Evolutionary conservation across 2,797 vertebrate species (phyloP), one percentile per base, ranked within the genome.

Genomic region (Leucoraja ocellata): DNA sequence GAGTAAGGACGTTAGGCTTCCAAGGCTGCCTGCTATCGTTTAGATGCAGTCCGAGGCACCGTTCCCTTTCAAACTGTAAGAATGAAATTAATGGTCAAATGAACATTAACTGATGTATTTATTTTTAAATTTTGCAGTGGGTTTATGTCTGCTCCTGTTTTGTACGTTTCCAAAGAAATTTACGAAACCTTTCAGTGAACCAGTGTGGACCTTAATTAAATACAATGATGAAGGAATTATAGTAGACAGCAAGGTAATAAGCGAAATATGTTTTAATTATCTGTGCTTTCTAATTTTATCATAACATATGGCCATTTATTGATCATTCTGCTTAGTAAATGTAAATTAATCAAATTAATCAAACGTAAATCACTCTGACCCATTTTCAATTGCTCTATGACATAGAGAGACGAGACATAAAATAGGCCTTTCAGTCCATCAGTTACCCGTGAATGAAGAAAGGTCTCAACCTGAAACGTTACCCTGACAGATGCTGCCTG

Each of bases 101-200:
- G 28, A 32, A 10, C 54, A n/a, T 84, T 58, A 14, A 65, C n/a
- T 86, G 58, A 86, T 86, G 36, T 36, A 88, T n/a, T 68, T 1
- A 21, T 68, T 88, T 88, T 88, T 21, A 88, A 16, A 68, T 18
- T 36, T 88, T 88, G 84, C 84, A 88, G 84, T 88, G 84, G 63
- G 61, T 25, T 88, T 88, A 18, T 88, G 84, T 68, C 36, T 88
- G 18, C 18, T 88, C 21, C n/a, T 36, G 0, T 88, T 88, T 68
- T 88, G 84, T 11, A 10, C 10, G 4, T 88, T 36, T 88, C 4
- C 39, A 88, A 65, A 36, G 10, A 36, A 16, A 0, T 36, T 21
- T 21, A 2, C 16, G 0, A 68, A 36, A 36, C 84, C 84, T 88
- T 68, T 1, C 2, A 23, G 36, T 88, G 84, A 68, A 68, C 84